Evolutionary conservation across 2,888 invertebrate species (phyloP), one percentile per base, ranked within the genome.

Genomic region (Folsomia manolachei): DNA sequence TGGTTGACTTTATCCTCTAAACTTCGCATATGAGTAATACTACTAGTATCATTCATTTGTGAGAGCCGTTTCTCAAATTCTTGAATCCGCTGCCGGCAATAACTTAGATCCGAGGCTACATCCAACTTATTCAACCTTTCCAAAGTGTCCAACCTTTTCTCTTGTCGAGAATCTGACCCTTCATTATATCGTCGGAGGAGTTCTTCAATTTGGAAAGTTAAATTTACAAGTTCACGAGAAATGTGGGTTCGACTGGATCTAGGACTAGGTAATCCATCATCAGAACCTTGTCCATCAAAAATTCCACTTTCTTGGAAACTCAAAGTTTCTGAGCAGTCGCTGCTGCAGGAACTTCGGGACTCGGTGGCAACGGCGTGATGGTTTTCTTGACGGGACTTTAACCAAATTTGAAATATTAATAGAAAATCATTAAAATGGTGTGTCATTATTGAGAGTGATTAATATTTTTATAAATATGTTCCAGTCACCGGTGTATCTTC

Each of bases 1-100:
- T 86, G 86, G 76, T 86, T 85, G 66, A 90, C 86, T n/a, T 85
- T 83, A 69, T 85, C 84, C 1, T 82, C 83, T 51, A 87, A 82
- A 66, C 85, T 84, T 76, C 85, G 85, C 1, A 87, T 83, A 74
- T 86, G 78, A 63, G 74, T 77, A 56, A 77, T 72, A n/a, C n/a
- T n/a, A n/a, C n/a, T n/a, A n/a, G n/a, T n/a, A 67, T 80, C 78
- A 52, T 75, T 75, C 70, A 79, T 75, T 69, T 78, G 76, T 11
- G 76, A 71, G 2, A 81, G 75, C 21, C 78, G 71, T 9, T 74
- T 52, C 66, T 81, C 81, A 73, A 81, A 81, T 60, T 79, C 81
- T 63, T 75, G 78, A 69, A 79, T 78, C 25, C 76, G 68, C 62
- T 79, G 78, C 24, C 79, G 74, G 63, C 81, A 81, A 23, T 71